Evolutionary conservation across 2,888 invertebrate species (phyloP), one percentile per base, ranked within the genome.

Genomic region (Actias luna): DNA sequence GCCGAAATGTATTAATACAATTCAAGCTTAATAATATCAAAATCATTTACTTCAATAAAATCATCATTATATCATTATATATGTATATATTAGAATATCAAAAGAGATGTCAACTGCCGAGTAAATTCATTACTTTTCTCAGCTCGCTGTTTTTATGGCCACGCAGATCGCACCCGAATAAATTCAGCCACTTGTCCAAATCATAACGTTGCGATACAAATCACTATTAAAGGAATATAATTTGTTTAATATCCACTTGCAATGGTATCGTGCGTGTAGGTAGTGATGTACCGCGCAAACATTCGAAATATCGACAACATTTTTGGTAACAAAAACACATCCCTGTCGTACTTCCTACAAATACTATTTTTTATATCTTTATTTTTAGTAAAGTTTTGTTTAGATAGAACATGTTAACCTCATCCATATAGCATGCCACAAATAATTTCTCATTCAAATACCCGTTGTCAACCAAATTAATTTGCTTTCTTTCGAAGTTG

Each of bases 191-290:
- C 91, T 91, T 91, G 89, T 89, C 75, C 84, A 84, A 89, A 88
- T 91, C 88, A 89, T 88, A 90, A 85, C 85, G 82, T 84, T 82
- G 78, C 78, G 85, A 87, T 88, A 89, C 87, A 89, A 89, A 91
- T 90, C 89, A 89, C 83, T 85, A 89, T 88, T 89, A 89, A 79
- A 85, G 67, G 75, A 87, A 83, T 87, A 84, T 88, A 86, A 89
- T 89, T 89, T 89, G 87, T 89, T 90, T 89, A 87, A 88, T 89
- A 87, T 84, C 81, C 77, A 88, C 84, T 88, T 83, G 85, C 84
- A 82, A 79, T 81, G 71, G 74, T 74, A 74, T 76, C 65, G 67
- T 68, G 67, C 67, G 64, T 63, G 64, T n/a, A 10, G 12, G 31
- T 71, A 79, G 81, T 58, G 78, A 71, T 66, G 78, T n/a, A 10